phyloP scores from a whole-genome alignment of 2,113 vertebrate species.

The Ciconia boyciana region DNA sequence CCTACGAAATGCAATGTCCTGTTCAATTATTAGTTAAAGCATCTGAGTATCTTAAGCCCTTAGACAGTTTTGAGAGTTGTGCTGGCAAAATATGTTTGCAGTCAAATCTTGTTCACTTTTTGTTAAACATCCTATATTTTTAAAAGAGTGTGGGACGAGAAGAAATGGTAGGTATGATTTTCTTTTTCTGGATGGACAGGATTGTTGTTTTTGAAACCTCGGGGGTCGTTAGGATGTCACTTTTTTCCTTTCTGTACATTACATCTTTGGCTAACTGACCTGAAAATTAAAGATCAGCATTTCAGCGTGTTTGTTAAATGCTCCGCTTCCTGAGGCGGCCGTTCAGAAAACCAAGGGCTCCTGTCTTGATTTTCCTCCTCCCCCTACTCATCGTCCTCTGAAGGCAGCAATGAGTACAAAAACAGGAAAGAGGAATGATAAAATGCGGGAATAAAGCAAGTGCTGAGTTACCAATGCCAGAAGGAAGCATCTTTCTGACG shows the following conservation, averaged over 20 bases:
- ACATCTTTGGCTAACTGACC: background rate
- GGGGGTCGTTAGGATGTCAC: background rate
- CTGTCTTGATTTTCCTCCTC: accelerated
- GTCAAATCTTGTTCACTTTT: background rate
- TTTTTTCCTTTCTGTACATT: background rate
- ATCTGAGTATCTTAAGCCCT: background rate
- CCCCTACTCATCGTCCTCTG: background rate
- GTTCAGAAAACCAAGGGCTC: background rate
- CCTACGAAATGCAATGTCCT: background rate
- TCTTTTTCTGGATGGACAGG: background rate
- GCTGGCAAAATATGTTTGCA: background rate
- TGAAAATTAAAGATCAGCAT: background rate
- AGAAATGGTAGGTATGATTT: background rate
- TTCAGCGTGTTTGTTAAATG: background rate
- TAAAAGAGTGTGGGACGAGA: background rate
- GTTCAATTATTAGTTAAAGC: background rate
- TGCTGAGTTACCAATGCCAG: background rate
- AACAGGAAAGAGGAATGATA: conserved; percentile 34
- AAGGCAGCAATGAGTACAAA: background rate
- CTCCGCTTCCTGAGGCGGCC: background rate
- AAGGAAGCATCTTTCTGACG: background rate
- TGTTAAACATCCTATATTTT: background rate
- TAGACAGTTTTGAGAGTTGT: background rate
- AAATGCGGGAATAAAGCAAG: background rate
- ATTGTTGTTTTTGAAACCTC: background rate